A percentile compares a stretch with the other conserved stretches of the same genome.
Conservation (phyloP, 2,888 invertebrate genomes). For the Lithodes maja region DNA sequence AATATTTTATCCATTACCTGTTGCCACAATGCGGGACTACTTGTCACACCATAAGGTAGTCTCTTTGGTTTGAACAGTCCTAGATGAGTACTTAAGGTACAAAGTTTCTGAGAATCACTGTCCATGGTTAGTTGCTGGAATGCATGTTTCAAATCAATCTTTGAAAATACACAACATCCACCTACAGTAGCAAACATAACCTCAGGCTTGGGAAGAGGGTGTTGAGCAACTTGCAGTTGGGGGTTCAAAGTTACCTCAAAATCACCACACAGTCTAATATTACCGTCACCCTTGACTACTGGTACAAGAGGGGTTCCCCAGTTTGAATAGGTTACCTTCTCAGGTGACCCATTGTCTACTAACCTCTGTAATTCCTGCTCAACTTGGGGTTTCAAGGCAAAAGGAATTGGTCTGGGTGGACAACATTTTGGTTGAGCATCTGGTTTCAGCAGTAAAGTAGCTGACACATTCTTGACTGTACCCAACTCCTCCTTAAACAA, state of each 20-base stretch:
- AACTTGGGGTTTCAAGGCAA: conserved; percentile 18
- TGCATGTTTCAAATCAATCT: conserved; percentile 39
- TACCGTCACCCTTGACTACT: conserved; percentile 68
- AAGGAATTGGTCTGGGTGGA: conserved; percentile 12
- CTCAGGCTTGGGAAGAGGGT: conserved; percentile 71
- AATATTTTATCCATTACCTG: conserved; percentile 38
- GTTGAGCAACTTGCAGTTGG: conserved; percentile 72
- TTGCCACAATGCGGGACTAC: conserved; percentile 43
- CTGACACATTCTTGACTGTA: not conserved
- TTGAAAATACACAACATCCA: conserved; percentile 66
- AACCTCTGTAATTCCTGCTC: conserved; percentile 58
- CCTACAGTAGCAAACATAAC: conserved; percentile 71
- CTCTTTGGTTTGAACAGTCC: conserved; percentile 37
- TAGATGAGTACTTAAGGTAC: conserved; percentile 70
- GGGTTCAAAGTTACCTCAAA: conserved; percentile 72
- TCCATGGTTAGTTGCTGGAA: conserved; percentile 41
- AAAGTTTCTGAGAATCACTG: conserved; percentile 57
- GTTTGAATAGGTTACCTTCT: conserved; percentile 68
- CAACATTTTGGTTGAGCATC: conserved; percentile 20
- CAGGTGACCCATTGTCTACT: conserved; percentile 55
- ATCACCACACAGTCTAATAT: conserved; percentile 71
- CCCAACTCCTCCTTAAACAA: conserved; percentile 10
- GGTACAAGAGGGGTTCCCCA: conserved; percentile 71
- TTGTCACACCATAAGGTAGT: conserved; percentile 38
- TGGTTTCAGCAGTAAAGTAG: conserved; percentile 9